Evolutionary conservation across 2,888 invertebrate genomes (phyloP), one percentile per base, ranked within the genome.

Genomic region (Drosophila borealis): DNA sequence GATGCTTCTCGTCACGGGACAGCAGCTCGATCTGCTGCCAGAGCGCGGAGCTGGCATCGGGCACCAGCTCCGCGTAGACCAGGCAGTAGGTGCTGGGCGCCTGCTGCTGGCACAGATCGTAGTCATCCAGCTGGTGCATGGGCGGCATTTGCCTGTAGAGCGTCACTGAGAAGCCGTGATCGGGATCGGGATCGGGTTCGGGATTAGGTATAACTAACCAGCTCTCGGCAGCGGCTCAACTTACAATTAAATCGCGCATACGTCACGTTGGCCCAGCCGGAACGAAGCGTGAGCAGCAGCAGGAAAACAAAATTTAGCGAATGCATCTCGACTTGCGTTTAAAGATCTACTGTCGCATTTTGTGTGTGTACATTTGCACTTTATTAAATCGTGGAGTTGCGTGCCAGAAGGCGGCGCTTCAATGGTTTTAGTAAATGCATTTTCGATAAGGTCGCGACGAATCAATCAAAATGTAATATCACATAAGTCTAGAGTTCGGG

Each of bases 81-180:
- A 91, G 41, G 54, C 91, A 91, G 48, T 91, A 91, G 4, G 74
- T 82, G 19, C 72, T 70, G 13, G 66, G 36, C 1, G 36, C 1
- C 91, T 96, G 95, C 92, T 95, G 93, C 21, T 17, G 66, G 39
- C 92, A 92, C 1, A 69, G 65, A 72, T 92, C 92, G 45, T 91
- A 92, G 59, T 92, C 90, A 13, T 92, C 92, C 13, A 91, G 69
- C 5, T 79, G 67, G 13, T 83, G 81, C 5, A 92, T 33, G 0
- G 88, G 70, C 0, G 92, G 92, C 89, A 92, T 89, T 67, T 77
- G 59, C 36, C 74, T 79, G 34, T 89, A 88, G 4, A 64, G 70
- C 3, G 90, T 88, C 59, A 89, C 91, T 91, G 36, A 14, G 25
- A 4, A n/a, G 4, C 6, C n/a, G 9, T 11, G 19, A 8, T 25